Base-by-base conservation (phyloP, 2,113 vertebrate species). In the Labeo catla region DNA sequence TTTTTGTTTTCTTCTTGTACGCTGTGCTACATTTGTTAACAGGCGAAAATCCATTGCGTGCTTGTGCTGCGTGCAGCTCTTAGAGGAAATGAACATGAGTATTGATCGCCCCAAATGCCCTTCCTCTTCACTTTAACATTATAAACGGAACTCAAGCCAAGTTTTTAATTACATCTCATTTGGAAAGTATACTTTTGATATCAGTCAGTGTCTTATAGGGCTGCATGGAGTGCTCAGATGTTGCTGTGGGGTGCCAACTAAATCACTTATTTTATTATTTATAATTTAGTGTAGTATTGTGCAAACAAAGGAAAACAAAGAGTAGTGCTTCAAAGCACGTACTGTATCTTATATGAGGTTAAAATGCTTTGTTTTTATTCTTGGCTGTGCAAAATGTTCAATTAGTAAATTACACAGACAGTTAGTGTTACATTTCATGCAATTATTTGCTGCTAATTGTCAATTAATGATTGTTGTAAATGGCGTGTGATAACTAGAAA, bases 371-470 rank as follows among this genome's bases (percentile, higher is more conserved):
- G 43, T 11, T 85, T 66, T 50, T n/a, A 43, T 54, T 9, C 19
- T 54, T 54, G 23, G 19, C 9, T 11, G 50, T 78, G 15, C 36
- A 59, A 34, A 34, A 72, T 3, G 28, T 87, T 68, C 63, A 52
- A 68, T 85, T 36, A 74, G 16, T 39, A 73, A 76, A 87, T 82
- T 87, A 85, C 66, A 66, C 83, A 81, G 74, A 70, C 39, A 63
- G n/a, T 84, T 83, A 66, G 72, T 79, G 68, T 72, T 36, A 28
- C 68, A 86, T 87, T 84, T 88, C 70, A n/a, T 78, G 54, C 5
- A 61, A 50, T 43, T 80, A 83, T 88, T 89, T 80, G 50, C 86
- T 39, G 65, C 43, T 83, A 86, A 87, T 86, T 86, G 86, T 72
- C 66, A 76, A 16, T 84, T 86, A 86, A 82, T 87, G 54, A 84